These are phyloP conservation scores for Tetramorium simillimum DNA, from an alignment of 1,140 invertebrate genomes.

Conservation along the genomic window DNA sequence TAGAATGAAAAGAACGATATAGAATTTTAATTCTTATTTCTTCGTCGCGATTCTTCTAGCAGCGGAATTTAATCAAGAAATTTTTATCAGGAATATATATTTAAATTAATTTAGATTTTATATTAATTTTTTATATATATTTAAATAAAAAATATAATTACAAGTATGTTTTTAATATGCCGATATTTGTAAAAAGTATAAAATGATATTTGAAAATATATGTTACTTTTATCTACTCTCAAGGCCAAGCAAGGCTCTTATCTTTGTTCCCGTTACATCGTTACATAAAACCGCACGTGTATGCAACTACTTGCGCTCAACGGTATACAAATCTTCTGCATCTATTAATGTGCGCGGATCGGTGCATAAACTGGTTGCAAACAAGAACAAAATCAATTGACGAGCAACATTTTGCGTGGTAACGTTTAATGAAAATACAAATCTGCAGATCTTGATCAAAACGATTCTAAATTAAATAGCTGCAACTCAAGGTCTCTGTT, in stretches of 20 bases:
- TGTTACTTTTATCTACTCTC: not conserved
- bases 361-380: not conserved
- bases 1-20: not conserved
- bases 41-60: too few relatives aligned
- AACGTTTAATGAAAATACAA: conserved; percentile 24
- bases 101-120: not conserved
- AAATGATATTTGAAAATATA: not conserved
- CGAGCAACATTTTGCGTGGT: not conserved
- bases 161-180: not conserved
- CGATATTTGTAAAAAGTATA: not conserved
- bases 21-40: not conserved
- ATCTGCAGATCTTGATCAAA: conserved; percentile 13
- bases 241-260: not conserved
- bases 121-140: not conserved
- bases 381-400: conserved; percentile 10
- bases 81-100: not conserved
- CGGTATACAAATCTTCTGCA: conserved; percentile 27
- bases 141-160: conserved; percentile 9
- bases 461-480: conserved; percentile 15
- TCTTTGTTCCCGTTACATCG: not conserved
- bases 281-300: conserved; percentile 26
- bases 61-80: not conserved
- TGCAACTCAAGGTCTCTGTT: conserved; percentile 13
- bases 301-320: not conserved
- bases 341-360: conserved; percentile 30